These are phyloP conservation scores for Psococerastis gibbosa DNA, from an alignment of 2,888 invertebrate species.

Conservation along the genomic window DNA sequence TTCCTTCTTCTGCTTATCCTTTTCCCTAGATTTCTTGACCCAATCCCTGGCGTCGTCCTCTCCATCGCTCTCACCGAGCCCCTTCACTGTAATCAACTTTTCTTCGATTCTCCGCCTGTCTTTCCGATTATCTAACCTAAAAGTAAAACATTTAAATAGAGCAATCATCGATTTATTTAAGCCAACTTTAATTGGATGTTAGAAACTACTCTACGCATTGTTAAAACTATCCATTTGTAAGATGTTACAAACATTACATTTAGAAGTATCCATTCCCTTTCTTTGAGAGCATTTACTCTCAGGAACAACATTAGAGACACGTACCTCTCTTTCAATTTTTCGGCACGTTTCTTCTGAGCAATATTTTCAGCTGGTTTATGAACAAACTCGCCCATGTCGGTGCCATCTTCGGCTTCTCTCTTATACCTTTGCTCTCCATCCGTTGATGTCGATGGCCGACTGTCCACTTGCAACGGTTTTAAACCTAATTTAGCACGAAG, in stretches of 20 bases:
- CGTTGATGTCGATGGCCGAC: conserved; percentile 21
- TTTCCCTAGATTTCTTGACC: conserved; percentile 61
- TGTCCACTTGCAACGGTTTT: conserved; percentile 63
- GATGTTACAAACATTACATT: no score
- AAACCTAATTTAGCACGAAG: conserved; percentile 82
- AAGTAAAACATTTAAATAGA: background rate
- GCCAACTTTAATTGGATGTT: no score
- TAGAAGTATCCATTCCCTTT: no score
- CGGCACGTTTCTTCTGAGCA: conserved; percentile 49
- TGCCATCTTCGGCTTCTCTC: conserved; percentile 19
- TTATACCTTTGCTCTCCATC: conserved; percentile 13
- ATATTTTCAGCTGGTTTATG: conserved; percentile 69
- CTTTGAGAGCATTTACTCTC: no score
- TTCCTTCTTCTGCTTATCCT: conserved; percentile 58
- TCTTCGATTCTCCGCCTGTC: conserved; percentile 61
- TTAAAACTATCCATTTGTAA: no score
- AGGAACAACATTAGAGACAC: no score
- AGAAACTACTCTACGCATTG: no score
- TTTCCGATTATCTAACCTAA: conserved; percentile 42
- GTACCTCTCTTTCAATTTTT: conserved; percentile 59
- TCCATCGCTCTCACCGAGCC: conserved; percentile 51
- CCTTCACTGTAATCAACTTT: conserved; percentile 37
- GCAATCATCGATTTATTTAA: conserved; percentile 1
- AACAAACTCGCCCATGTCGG: conserved; percentile 54
- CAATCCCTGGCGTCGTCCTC: conserved; percentile 57